Evolutionary conservation across 2,888 invertebrate genomes (phyloP).

Genomic region (Meghimatium bilineatum): DNA sequence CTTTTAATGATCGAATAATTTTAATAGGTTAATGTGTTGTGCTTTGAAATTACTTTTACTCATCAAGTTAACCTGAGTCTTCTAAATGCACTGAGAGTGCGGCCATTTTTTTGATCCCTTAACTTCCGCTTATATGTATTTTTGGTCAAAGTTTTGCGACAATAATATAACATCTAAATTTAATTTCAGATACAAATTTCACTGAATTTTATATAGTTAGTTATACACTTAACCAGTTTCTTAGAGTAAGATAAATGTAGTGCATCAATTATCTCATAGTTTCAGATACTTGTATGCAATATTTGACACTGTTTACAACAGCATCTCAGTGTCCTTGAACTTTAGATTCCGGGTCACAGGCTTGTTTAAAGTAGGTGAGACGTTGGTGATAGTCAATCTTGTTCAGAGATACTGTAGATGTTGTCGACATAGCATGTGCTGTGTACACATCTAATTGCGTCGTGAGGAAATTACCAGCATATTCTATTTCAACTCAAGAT

Average conservation of each 20-base stretch:
- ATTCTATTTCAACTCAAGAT: too few species aligned
- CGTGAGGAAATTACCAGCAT: too few species aligned
- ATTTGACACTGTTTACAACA: neutral
- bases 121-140: conserved; percentile 3
- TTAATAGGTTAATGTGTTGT: neutral
- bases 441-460: too few species aligned
- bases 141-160: conserved; percentile 14
- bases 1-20: neutral
- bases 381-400: neutral
- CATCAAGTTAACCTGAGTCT: neutral
- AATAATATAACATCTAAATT: neutral
- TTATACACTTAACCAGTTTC: too few species aligned
- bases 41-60: neutral
- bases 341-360: neutral
- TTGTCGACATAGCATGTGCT: too few species aligned
- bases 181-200: neutral
- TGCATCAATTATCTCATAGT: too few species aligned
- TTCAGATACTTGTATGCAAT: neutral
- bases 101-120: neutral
- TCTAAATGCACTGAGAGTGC: conserved; percentile 3
- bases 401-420: too few species aligned
- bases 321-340: neutral
- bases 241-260: too few species aligned
- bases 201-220: neutral
- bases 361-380: neutral